Evolutionary conservation across 2,113 vertebrate genomes (phyloP).

Genomic region (Scomber colias): DNA sequence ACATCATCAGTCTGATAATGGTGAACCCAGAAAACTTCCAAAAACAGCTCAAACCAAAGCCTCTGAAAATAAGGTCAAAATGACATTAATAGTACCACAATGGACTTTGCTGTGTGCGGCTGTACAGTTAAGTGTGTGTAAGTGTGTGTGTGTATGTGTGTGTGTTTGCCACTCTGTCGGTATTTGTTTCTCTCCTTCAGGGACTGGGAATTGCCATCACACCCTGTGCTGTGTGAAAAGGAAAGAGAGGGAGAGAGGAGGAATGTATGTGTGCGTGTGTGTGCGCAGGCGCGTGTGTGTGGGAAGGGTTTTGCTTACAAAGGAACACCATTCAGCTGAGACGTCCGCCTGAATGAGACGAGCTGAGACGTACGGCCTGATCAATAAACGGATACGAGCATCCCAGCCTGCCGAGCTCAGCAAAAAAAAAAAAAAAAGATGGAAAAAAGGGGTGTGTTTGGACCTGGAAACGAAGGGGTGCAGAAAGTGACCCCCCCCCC

Average conservation of each 20-base stretch:
- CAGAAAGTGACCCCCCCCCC: slow-evolving; percentile 46
- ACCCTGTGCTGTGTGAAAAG: slow-evolving; percentile 5
- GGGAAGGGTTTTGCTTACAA: slow-evolving; percentile 56
- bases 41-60: not conserved
- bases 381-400: slow-evolving; percentile 63
- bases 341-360: slow-evolving; percentile 64
- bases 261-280: slow-evolving; percentile 10
- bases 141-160: not conserved
- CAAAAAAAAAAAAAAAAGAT: slow-evolving; percentile 45
- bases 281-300: slow-evolving; percentile 1
- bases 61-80: slow-evolving; percentile 31
- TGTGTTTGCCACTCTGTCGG: slow-evolving; percentile 6
- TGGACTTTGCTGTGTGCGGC: not conserved
- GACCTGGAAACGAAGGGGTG: not conserved
- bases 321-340: slow-evolving; percentile 62
- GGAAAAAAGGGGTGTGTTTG: not conserved
- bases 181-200: slow-evolving; percentile 32
- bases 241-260: not conserved
- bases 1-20: not conserved
- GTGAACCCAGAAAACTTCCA: not conserved
- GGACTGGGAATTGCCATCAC: slow-evolving; percentile 44
- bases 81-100: not conserved
- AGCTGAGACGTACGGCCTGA: slow-evolving; percentile 56
- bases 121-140: not conserved
- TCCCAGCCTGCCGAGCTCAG: slow-evolving; percentile 55